Conservation (phyloP, 2,797 vertebrate species). For the Sarcoramphus papa region DNA sequence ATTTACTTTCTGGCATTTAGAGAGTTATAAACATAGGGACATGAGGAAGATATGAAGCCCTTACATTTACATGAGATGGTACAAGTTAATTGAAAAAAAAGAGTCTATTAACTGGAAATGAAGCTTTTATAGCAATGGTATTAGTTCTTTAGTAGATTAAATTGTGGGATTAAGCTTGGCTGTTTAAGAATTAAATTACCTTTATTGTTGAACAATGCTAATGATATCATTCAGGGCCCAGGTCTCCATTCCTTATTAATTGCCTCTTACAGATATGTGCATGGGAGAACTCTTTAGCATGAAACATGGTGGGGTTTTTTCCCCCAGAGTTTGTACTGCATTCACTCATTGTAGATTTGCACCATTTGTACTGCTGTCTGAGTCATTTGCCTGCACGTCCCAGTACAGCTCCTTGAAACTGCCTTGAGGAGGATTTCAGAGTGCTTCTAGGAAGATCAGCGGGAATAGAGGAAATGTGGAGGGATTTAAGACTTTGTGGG, state of each 20-base stretch:
- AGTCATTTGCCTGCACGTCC: neutral
- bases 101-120: neutral
- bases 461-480: neutral
- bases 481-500: neutral
- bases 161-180: neutral
- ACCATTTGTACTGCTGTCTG: neutral
- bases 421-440: neutral
- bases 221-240: neutral
- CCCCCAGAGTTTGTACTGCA: neutral
- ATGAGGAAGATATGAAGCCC: neutral
- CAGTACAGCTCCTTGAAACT: neutral
- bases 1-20: neutral
- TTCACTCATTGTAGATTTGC: neutral
- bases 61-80: neutral
- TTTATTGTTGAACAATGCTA: neutral
- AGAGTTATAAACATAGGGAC: neutral
- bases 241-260: neutral
- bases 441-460: neutral
- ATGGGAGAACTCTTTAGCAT: neutral
- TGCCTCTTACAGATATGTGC: neutral
- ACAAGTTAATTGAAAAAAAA: neutral
- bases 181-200: neutral
- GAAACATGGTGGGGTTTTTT: accelerated
- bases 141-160: neutral
- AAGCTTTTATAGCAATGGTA: neutral